These are phyloP conservation scores for Phylloscopus trochilus DNA, from an alignment of 2,113 vertebrate species.

Conservation along the genomic window DNA sequence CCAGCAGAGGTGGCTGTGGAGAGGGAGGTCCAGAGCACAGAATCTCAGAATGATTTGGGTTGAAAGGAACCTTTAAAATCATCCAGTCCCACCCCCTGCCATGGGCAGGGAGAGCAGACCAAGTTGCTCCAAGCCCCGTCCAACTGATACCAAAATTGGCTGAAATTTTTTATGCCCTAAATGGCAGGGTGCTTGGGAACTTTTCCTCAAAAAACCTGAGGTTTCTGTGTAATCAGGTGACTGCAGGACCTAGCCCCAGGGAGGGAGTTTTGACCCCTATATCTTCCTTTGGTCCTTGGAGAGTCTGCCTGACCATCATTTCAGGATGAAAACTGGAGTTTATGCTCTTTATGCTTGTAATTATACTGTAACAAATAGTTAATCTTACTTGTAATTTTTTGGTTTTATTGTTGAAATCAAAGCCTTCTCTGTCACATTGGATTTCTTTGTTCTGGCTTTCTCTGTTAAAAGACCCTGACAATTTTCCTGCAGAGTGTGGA, in stretches of 20 bases:
- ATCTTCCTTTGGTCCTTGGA: not conserved
- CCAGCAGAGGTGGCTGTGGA: not conserved
- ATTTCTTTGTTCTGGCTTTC: not conserved
- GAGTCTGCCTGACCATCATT: not conserved
- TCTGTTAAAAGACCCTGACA: not conserved
- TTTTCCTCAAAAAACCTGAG: not conserved
- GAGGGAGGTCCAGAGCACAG: not conserved
- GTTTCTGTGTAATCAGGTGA: not conserved
- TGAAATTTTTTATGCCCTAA: not conserved
- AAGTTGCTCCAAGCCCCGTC: fast-evolving
- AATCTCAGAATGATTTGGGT: not conserved
- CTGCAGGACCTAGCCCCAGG: not conserved
- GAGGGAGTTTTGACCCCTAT: not conserved
- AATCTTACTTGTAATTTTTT: not conserved
- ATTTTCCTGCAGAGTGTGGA: not conserved
- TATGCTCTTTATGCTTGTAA: not conserved
- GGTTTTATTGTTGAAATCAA: not conserved
- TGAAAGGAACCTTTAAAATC: not conserved
- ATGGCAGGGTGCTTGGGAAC: fast-evolving
- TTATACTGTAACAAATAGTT: not conserved
- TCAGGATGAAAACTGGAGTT: not conserved
- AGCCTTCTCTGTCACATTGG: fast-evolving
- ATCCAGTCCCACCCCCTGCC: not conserved
- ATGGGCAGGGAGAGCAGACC: not conserved
- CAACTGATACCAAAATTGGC: fast-evolving